These are phyloP conservation scores for Eupelmus urozonus DNA, from an alignment of 2,888 invertebrate species.

Conservation along the genomic window DNA sequence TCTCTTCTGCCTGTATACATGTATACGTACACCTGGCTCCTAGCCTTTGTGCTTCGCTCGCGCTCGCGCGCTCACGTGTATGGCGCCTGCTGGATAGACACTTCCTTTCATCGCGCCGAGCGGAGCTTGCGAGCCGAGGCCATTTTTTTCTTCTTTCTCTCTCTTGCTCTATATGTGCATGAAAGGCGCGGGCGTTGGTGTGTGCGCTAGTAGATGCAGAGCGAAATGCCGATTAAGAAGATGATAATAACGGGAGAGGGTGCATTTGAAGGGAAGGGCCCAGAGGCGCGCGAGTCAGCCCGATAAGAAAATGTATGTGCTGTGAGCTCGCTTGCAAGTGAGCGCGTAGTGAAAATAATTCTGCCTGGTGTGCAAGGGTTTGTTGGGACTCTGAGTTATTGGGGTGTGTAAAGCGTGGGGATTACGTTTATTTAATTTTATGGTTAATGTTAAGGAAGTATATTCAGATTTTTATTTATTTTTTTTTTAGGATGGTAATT, in stretches of 20 bases:
- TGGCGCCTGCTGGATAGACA: constrained; percentile 55
- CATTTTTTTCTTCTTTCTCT: neutral
- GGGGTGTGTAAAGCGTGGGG: no score
- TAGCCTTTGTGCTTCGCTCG: no score
- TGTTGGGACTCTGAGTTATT: no score
- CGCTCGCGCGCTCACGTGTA: no score
- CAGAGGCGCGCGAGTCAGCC: neutral
- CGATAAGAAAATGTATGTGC: neutral
- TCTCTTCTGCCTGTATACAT: neutral
- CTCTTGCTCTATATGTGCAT: neutral
- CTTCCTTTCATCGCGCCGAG: constrained; percentile 47
- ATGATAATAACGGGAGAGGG: neutral
- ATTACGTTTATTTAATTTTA: no score
- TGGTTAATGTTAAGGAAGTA: no score
- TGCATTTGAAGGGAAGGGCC: neutral
- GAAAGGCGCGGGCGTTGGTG: neutral
- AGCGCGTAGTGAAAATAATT: no score
- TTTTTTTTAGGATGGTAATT: no score
- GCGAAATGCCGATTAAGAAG: constrained; percentile 17
- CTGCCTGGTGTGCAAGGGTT: no score
- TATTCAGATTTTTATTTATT: no score
- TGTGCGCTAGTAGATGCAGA: neutral
- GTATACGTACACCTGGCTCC: constrained; percentile 5
- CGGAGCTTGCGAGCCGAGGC: neutral
- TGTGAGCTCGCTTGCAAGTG: no score